Evolutionary conservation across 2,797 vertebrate species (phyloP), one percentile per base, ranked within the genome.

Genomic region (Coranthus polyacanthus): DNA sequence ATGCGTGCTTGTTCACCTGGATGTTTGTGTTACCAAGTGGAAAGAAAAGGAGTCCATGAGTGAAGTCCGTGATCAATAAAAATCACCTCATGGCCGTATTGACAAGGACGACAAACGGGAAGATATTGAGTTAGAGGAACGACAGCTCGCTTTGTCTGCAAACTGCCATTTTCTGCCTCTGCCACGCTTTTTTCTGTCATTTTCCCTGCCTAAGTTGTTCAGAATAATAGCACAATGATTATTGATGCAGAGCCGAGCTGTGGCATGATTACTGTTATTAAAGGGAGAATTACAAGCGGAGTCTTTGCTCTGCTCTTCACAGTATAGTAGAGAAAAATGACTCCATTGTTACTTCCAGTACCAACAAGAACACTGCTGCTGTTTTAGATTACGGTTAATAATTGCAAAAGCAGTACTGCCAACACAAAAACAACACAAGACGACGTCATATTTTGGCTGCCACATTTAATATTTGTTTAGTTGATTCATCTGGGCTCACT

Each of bases 211-310:
- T 0, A 26, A 34, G 51, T 26, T 62, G 64, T 75, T 74, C 54
- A 57, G 29, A 78, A 69, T 61, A 85, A 81, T 45, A 45, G 70
- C 15, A 0, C 69, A 37, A 16, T 37, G 65, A 45, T 57, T 69
- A 82, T 72, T 45, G 85, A 83, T 70, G 72, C 77, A 39, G 69
- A 60, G 56, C 65, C 43, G 78, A 69, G 65, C 71, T 56, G 63
- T 6, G 56, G 63, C 22, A 7, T 70, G 82, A 90, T 87, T 86
- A 79, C 82, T 42, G 80, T 81, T 83, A 86, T 88, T 87, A 86
- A 66, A 65, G 26, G 70, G 24, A 72, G 54, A 78, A 73, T 79
- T 81, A 81, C 77, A 78, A 75, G 75, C 75, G 73, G 39, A 1
- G 45, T 44, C 51, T 66, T 34, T 24, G 45, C 55, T 70, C 70